A percentile compares a stretch with the other conserved stretches of the same genome.
phyloP scores from a whole-genome alignment of 2,888 invertebrate genomes.

The Aleiodes testaceus region DNA sequence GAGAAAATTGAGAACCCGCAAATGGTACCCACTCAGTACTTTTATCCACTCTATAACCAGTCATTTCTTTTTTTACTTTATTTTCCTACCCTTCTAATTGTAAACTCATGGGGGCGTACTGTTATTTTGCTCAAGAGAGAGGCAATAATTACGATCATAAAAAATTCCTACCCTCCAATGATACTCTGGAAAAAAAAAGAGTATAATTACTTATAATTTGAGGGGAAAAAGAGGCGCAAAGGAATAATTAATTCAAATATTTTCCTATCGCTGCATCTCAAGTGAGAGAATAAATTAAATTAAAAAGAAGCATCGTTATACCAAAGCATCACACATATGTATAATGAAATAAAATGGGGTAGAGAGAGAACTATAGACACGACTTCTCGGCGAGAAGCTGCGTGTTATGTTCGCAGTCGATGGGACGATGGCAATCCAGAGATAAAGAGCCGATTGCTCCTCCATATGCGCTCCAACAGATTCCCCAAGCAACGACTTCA shows the following conservation, averaged over 20 bases:
- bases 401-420: constrained; percentile 53
- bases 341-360: too few relatives aligned
- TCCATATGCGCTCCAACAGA: constrained; percentile 42
- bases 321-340: too few relatives aligned
- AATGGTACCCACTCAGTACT: constrained; percentile 34
- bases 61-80: not conserved
- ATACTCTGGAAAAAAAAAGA: too few relatives aligned
- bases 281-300: constrained; percentile 26
- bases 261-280: not conserved
- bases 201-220: too few relatives aligned
- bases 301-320: constrained; percentile 17
- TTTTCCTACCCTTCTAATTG: not conserved
- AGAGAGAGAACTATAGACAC: constrained; percentile 6
- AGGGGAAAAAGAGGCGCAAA: not conserved
- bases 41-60: not conserved
- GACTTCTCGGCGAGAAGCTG: constrained; percentile 49
- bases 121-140: not conserved
- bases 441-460: constrained; percentile 56
- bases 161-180: not conserved
- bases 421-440: constrained; percentile 56
- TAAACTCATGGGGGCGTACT: not conserved
- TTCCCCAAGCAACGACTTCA: constrained; percentile 18
- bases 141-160: too few relatives aligned
- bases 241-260: constrained; percentile 8
- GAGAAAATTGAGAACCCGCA: constrained; percentile 39